These are phyloP conservation scores for Corythoichthys haematopterus DNA, from an alignment of 2,113 vertebrate species.

Conservation along the genomic window DNA sequence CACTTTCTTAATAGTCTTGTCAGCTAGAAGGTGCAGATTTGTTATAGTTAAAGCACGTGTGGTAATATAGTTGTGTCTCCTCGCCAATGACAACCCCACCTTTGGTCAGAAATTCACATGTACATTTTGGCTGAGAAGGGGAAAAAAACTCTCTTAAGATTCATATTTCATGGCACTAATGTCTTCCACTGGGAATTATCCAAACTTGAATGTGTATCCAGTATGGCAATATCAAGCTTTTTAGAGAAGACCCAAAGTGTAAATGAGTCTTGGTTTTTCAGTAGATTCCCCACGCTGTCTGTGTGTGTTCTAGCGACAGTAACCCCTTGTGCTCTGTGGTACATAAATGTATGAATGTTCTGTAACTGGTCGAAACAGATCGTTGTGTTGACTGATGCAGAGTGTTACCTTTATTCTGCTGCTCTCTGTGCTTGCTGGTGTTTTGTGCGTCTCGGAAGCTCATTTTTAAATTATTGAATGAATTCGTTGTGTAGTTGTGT, in stretches of 20 bases:
- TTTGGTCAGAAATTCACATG: slow-evolving; percentile 14
- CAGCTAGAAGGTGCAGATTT: slow-evolving; percentile 11
- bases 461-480: not conserved
- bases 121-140: not conserved
- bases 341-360: slow-evolving; percentile 68
- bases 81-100: slow-evolving; percentile 29
- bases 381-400: slow-evolving; percentile 59
- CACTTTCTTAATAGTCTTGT: slow-evolving; percentile 12
- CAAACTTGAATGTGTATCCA: slow-evolving; percentile 29
- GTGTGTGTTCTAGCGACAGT: slow-evolving; percentile 63
- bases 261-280: slow-evolving; percentile 31
- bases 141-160: slow-evolving; percentile 16
- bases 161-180: slow-evolving; percentile 40
- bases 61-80: not conserved
- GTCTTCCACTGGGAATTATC: slow-evolving; percentile 62
- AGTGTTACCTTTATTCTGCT: slow-evolving; percentile 44
- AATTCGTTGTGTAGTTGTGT: slow-evolving; percentile 2
- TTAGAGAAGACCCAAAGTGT: slow-evolving; percentile 36
- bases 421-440: slow-evolving; percentile 63
- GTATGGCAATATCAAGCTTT: slow-evolving; percentile 53
- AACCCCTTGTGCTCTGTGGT: slow-evolving; percentile 71
- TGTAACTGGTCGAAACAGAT: slow-evolving; percentile 66
- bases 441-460: slow-evolving; percentile 26
- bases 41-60: slow-evolving; percentile 26
- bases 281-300: slow-evolving; percentile 47